A percentile compares a stretch with the other conserved stretches of the same genome.
Conservation (phyloP, 2,797 vertebrate genomes). For the Myotis vivesi region DNA sequence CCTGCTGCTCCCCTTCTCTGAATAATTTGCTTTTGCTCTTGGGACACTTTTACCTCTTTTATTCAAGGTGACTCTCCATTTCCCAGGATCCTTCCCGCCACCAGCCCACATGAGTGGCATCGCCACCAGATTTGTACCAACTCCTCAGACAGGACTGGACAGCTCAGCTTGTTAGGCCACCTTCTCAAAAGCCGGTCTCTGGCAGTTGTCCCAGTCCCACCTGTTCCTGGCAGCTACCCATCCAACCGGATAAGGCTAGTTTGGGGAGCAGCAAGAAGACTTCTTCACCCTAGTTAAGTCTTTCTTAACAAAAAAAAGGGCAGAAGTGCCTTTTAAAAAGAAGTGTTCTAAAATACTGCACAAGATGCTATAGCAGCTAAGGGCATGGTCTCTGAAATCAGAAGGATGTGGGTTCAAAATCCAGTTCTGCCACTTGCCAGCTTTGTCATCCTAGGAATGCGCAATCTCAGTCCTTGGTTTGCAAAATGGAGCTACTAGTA, state of each 20-base stretch:
- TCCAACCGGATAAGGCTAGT: background rate
- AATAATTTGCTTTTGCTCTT: background rate
- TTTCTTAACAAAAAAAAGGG: conserved; percentile 32
- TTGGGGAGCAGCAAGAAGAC: background rate
- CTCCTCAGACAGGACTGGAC: background rate
- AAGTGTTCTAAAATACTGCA: background rate
- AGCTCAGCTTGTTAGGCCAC: background rate
- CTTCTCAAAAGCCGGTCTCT: background rate
- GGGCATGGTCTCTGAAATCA: background rate
- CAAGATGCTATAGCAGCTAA: background rate
- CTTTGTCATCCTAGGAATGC: background rate
- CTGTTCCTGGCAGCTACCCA: background rate
- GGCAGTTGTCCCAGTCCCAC: background rate
- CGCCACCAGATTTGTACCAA: background rate
- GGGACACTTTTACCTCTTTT: background rate
- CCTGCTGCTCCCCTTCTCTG: background rate
- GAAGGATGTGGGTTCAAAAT: background rate
- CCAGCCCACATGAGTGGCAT: background rate
- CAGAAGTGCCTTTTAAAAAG: background rate
- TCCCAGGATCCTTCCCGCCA: background rate
- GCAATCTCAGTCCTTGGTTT: background rate
- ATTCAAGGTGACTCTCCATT: background rate
- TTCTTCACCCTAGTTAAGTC: background rate
- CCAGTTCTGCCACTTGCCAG: background rate
- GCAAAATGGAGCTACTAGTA: background rate